A percentile compares a stretch with the other conserved stretches of the same genome.
phyloP scores from a whole-genome alignment of 2,113 vertebrate genomes.

The Bolborhynchus lineola region DNA sequence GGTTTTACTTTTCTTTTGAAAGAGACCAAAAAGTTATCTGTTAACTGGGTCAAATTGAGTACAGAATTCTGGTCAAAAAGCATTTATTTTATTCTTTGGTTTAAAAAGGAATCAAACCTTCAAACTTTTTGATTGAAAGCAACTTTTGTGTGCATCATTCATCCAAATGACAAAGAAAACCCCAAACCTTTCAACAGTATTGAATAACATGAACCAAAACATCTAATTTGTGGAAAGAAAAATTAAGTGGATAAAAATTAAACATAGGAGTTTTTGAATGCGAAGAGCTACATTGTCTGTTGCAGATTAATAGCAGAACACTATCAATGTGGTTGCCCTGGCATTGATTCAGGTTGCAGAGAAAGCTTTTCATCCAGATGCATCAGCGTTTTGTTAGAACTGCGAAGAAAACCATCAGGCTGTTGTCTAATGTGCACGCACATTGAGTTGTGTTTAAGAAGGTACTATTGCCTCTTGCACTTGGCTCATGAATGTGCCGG shows the following conservation, averaged over 20 bases:
- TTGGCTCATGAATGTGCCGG: neutral
- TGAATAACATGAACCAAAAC: neutral
- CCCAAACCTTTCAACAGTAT: neutral
- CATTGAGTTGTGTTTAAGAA: neutral
- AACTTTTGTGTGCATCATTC: neutral
- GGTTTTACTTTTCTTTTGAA: neutral
- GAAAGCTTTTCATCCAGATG: neutral
- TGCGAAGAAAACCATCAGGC: neutral
- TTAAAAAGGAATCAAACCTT: neutral
- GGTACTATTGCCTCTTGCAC: neutral
- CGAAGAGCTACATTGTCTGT: neutral
- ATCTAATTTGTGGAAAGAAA: neutral
- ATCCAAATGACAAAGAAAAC: neutral
- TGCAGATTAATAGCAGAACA: neutral
- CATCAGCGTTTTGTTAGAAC: neutral
- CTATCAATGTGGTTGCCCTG: neutral
- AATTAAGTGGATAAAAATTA: neutral
- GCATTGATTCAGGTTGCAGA: neutral
- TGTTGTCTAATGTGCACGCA: neutral
- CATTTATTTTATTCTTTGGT: fast-evolving
- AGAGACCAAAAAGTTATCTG: neutral
- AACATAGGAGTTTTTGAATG: neutral
- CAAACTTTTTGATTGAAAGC: neutral
- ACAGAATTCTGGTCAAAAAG: neutral
- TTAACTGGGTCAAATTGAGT: slow-evolving; percentile 4